Evolutionary conservation across 2,888 invertebrate genomes (phyloP), one percentile per base, ranked within the genome.

Genomic region (Acrobasis consociella): DNA sequence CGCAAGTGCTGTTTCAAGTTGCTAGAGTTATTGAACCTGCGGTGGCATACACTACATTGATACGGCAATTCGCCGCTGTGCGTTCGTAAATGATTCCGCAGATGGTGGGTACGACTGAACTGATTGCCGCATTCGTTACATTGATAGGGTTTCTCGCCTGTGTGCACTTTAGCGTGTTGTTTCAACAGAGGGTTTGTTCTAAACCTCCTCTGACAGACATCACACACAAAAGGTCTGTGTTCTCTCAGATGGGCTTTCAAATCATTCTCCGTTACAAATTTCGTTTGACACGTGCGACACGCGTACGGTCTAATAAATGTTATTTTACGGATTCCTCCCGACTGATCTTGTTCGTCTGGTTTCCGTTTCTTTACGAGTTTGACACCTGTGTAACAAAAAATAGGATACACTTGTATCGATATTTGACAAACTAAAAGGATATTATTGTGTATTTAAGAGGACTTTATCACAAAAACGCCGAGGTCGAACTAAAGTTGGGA

Each of bases 41-140:
- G 58, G 5, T 59, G 9, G 5, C 58, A 59, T 11, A 59, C 49
- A 9, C 37, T 38, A 11, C 58, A 59, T 37, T 59, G 37, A 15
- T 59, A 59, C 5, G 58, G 58, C 16, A 49, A 10, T n/a, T 59
- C 58, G 15, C 49, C 58, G 2, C 49, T 22, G 15, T 59, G 58
- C 37, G 49, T 49, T 37, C 49, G 38, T 11, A 59, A 59, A 37
- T 59, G 49, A 13, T 59, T 59, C 7, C 49, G 11, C 11, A 56
- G 13, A 56, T 56, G 56, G 17, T 56, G 56, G 5, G 56, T 42
- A 2, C 56, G 49, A 16, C 59, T 50, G 49, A 50, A 50, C 13
- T 50, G 49, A 11, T 50, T 50, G 2, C 50, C 49, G 13, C 59
- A 59, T 38, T 59, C 59, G 50, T 50, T 49, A 9, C 56, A 56